A percentile compares a stretch with the other conserved stretches of the same genome.
phyloP scores from a whole-genome alignment of 2,888 invertebrate genomes.

The Beris chalybata region DNA sequence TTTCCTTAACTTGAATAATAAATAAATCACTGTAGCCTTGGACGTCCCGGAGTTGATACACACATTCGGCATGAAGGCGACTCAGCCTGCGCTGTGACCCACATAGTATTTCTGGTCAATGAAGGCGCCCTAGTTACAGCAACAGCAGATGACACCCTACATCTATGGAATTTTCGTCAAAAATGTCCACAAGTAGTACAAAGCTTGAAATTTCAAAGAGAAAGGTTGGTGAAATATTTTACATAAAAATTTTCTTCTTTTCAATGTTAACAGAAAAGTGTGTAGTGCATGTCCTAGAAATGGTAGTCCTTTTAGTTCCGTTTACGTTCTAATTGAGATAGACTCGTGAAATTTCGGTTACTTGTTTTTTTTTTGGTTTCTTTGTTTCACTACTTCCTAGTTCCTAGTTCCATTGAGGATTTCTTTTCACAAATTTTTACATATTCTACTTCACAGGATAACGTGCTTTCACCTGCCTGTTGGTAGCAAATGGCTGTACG shows the following conservation, averaged over 20 bases:
- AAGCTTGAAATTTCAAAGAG: conserved; percentile 95
- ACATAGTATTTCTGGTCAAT: conserved; percentile 93
- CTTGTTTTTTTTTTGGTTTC: not conserved
- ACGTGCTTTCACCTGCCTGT: conserved; percentile 94
- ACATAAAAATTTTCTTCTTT: not conserved
- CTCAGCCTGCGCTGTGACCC: conserved; percentile 68
- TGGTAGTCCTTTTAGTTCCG: too few species aligned
- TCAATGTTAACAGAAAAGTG: not conserved
- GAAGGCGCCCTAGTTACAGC: conserved; percentile 96
- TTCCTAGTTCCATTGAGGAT: not conserved
- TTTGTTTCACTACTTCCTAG: not conserved
- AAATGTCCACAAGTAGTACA: conserved; percentile 93
- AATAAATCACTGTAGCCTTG: conserved; percentile 67
- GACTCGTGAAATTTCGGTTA: not conserved
- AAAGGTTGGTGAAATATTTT: conserved; percentile 67
- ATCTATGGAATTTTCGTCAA: conserved; percentile 97
- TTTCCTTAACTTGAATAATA: conserved; percentile 47
- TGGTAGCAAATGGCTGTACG: conserved; percentile 97
- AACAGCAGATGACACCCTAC: conserved; percentile 93
- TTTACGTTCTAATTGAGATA: not conserved
- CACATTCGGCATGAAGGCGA: conserved; percentile 83
- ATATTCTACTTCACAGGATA: conserved; percentile 66
- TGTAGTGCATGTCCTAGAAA: too few species aligned
- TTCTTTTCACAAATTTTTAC: too few species aligned
- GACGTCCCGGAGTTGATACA: conserved; percentile 95